Percentiles rank a stretch among this genome's conserved stretches.
These are phyloP conservation scores for Helogale parvula DNA, from an alignment of 2,113 vertebrate species.

Conservation along the genomic window DNA sequence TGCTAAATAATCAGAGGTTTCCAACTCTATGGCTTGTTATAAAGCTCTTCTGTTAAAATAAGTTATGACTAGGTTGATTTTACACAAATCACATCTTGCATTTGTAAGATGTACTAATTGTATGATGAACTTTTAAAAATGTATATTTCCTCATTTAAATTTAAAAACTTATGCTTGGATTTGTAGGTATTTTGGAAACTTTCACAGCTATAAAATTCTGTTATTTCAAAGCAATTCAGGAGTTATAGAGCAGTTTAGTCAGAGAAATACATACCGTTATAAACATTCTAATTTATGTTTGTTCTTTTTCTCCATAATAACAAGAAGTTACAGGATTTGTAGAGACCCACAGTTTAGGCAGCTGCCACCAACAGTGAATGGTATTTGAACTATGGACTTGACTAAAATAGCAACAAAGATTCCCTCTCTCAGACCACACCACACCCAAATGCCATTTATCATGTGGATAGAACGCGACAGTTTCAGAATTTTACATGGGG, in stretches of 20 bases:
- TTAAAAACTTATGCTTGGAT: constrained; percentile 15
- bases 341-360: not conserved
- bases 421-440: not conserved
- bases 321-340: constrained; percentile 31
- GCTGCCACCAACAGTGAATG: constrained; percentile 11
- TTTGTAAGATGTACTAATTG: constrained; percentile 30
- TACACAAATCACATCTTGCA: not conserved
- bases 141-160: not conserved
- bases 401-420: constrained; percentile 19
- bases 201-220: constrained; percentile 28
- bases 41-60: constrained; percentile 41
- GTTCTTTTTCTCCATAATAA: not conserved
- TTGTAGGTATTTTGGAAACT: constrained; percentile 37
- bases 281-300: constrained; percentile 9
- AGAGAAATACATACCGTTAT: constrained; percentile 12
- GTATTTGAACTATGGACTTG: constrained; percentile 20
- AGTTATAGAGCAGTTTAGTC: constrained; percentile 6
- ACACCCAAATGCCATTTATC: not conserved
- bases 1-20: constrained; percentile 18
- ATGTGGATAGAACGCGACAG: not conserved
- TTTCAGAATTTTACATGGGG: not conserved
- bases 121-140: not conserved
- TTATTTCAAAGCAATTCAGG: constrained; percentile 32
- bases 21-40: not conserved
- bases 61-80: not conserved